These are phyloP conservation scores for Sebastes taczanowskii DNA, from an alignment of 2,797 vertebrate genomes.

Conservation along the genomic window DNA sequence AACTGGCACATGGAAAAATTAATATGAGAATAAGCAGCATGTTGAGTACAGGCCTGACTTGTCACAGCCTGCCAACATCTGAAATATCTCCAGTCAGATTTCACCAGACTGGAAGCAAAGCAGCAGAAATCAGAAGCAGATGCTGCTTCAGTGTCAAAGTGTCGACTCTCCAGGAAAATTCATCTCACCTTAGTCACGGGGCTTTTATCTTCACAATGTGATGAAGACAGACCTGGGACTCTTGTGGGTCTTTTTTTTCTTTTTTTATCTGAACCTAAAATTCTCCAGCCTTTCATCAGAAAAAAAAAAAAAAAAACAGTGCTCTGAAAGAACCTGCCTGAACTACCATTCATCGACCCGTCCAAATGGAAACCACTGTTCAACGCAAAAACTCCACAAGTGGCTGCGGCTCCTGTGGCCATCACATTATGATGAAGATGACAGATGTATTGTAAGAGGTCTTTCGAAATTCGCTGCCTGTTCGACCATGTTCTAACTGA, in stretches of 20 bases:
- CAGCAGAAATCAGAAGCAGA: conserved; percentile 9
- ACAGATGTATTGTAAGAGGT: conserved; percentile 39
- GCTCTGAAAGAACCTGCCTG: conserved; percentile 8
- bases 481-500: conserved; percentile 41
- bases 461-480: conserved; percentile 27
- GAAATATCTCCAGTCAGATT: conserved; percentile 31
- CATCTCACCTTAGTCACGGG: conserved; percentile 23
- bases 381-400: conserved; percentile 14
- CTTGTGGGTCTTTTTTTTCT: background rate
- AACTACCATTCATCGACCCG: conserved; percentile 45
- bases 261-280: conserved; percentile 14
- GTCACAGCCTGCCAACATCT: conserved; percentile 42
- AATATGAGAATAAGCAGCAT: conserved; percentile 28
- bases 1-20: conserved; percentile 31
- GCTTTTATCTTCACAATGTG: conserved; percentile 36
- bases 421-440: conserved; percentile 36
- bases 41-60: conserved; percentile 21
- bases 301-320: background rate
- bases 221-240: conserved; percentile 3
- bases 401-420: conserved; percentile 21
- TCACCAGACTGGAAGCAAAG: conserved; percentile 15
- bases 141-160: conserved; percentile 23
- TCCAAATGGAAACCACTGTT: conserved; percentile 62
- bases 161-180: conserved; percentile 27
- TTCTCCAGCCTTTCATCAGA: background rate